A percentile compares a stretch with the other conserved stretches of the same genome.
Conservation (phyloP, 2,797 vertebrate species). For the Cryptoblepharus egeriae region DNA sequence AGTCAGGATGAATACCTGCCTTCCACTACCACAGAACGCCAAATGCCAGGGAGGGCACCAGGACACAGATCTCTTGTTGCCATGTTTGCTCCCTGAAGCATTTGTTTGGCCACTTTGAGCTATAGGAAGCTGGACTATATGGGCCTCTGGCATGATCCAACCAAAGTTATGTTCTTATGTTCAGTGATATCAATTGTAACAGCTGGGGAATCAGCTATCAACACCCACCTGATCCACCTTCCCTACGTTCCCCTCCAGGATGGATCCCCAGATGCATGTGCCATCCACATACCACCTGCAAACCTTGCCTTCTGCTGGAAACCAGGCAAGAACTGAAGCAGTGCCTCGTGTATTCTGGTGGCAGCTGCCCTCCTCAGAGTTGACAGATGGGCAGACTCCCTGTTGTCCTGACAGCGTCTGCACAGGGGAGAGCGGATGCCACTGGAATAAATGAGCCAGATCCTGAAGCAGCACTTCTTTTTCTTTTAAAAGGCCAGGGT, state of each 20-base stretch:
- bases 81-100: too few species aligned
- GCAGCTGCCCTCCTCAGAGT: background rate
- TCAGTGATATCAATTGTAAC: too few species aligned
- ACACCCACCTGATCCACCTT: background rate
- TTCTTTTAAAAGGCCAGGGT: background rate
- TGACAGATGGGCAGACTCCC: slow-evolving; percentile 2
- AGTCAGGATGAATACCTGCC: too few species aligned
- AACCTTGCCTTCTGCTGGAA: background rate
- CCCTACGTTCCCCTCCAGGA: background rate
- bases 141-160: too few species aligned
- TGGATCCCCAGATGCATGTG: background rate
- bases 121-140: too few species aligned
- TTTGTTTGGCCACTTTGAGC: too few species aligned
- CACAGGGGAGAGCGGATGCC: background rate
- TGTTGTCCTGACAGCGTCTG: slow-evolving; percentile 5
- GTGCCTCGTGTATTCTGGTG: background rate
- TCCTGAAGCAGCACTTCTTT: background rate
- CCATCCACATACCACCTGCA: background rate
- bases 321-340: background rate
- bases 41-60: too few species aligned
- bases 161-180: too few species aligned
- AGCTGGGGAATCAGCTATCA: background rate
- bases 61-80: too few species aligned
- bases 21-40: too few species aligned
- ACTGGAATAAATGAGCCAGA: background rate